Evolutionary conservation across 2,797 vertebrate species (phyloP), one percentile per base, ranked within the genome.

Genomic region (Paratrypauchen microcephalus): DNA sequence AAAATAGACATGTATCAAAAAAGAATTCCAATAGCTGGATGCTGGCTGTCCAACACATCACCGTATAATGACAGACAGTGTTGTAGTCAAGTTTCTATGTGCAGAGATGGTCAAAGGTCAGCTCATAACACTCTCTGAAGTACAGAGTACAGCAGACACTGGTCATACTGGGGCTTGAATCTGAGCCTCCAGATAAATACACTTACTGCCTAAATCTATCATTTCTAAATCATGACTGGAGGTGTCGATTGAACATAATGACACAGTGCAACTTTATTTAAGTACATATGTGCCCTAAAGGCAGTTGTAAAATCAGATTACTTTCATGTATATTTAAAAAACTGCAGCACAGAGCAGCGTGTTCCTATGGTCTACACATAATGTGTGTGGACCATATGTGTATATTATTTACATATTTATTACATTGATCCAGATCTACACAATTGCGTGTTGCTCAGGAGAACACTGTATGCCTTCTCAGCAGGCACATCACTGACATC

Each of bases 101-200:
- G 47, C 18, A n/a, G 48, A n/a, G 48, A 50, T 19, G 18, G 19
- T 9, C 54, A 47, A 50, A 68, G 65, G 48, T 66, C 61, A 65
- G 39, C 47, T 54, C 68, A 52, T 6, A 65, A 67, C 64, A 72
- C 39, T 73, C 39, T 71, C 66, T 54, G 58, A 66, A 69, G 55
- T 9, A 45, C 41, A 45, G 41, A 45, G 41, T 15, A 36, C 7
- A 65, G 58, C 64, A 78, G 73, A 77, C 68, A 48, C 16, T 77
- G 54, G 65, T 57, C 72, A 80, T 62, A 47, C 6, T 2, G 59
- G 60, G 28, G 70, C 41, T 68, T 74, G 6, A 75, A 73, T 47
- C 36, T 18, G 45, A 48, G 59, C 5, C 32, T 24, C 26, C n/a
- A 24, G 41, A 39, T 69, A 39, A 73, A 41, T 41, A 41, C 2